Base-by-base conservation (phyloP, 2,113 vertebrate genomes). In the Xyrauchen texanus region DNA sequence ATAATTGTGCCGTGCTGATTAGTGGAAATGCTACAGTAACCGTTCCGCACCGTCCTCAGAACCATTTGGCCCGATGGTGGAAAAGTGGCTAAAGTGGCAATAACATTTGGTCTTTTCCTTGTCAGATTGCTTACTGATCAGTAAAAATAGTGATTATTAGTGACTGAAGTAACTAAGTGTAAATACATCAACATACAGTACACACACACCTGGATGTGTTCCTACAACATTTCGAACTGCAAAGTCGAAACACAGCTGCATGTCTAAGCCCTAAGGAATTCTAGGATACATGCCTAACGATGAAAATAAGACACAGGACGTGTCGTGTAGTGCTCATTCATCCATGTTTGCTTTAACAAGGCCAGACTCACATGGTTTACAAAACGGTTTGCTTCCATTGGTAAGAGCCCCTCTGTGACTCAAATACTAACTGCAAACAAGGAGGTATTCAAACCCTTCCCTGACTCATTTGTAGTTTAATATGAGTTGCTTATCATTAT, bases 251-350 rank as follows among this genome's bases (percentile, higher is more conserved):
- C 44, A 45, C 49, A 55, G 69, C 62, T 65, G 69, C 78, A 74
- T 69, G 53, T 80, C 53, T 45, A 74, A 51, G 45, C 52, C 15
- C 70, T 21, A 60, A n/a, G 34, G 70, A 80, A 60, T 34, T 74
- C 16, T 80, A 63, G 78, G 69, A 74, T 60, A 66, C 51, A 16
- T 72, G 58, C 61, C 68, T 62, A 73, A 62, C 3, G 11, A 75
- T 60, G 69, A 34, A 66, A 80, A 34, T 46, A 55, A 44, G 69
- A n/a, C 49, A 52, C 45, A 42, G 51, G 68, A 61, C 49, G 49
- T 52, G 68, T 42, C 60, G 55, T 11, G n/a, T 60, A 64, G 77
- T 51, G 51, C 68, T 47, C 69, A 73, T 64, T 71, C 51, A 66
- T 15, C 61, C 61, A 58, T 74, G 62, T 11, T 34, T 73, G 62